phyloP scores from a whole-genome alignment of 2,113 vertebrate species.

The Perognathus longimembris region DNA sequence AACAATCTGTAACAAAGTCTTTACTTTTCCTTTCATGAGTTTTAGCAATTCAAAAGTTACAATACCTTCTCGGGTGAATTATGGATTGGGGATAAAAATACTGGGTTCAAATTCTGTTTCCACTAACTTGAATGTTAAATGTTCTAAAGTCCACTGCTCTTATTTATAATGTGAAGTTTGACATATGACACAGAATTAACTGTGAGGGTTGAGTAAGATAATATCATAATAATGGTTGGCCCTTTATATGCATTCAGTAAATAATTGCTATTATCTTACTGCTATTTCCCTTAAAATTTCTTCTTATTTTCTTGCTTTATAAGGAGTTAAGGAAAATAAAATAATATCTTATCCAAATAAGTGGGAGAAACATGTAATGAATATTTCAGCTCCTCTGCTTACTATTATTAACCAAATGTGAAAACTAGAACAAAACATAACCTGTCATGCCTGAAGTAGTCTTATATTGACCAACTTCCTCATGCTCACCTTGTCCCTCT shows the following conservation, averaged over 20 bases:
- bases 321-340: constrained; percentile 30
- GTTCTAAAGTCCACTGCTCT: neutral
- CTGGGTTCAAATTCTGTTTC: constrained; percentile 3
- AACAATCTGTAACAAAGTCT: neutral
- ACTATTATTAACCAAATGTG: neutral
- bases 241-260: neutral
- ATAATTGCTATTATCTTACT: constrained; percentile 21
- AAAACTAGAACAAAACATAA: neutral
- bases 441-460: no score
- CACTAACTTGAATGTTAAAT: neutral
- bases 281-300: constrained; percentile 21
- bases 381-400: neutral
- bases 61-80: constrained; percentile 8
- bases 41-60: neutral
- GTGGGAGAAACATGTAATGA: neutral
- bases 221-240: neutral
- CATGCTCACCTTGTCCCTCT: neutral
- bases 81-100: neutral
- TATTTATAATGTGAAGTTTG: neutral
- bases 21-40: neutral
- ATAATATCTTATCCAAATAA: constrained; percentile 3
- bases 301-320: neutral
- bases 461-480: no score
- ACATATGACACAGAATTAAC: neutral
- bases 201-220: neutral